These are phyloP conservation scores for Zootoca vivipara DNA, from an alignment of 2,113 vertebrate species.

Conservation along the genomic window DNA sequence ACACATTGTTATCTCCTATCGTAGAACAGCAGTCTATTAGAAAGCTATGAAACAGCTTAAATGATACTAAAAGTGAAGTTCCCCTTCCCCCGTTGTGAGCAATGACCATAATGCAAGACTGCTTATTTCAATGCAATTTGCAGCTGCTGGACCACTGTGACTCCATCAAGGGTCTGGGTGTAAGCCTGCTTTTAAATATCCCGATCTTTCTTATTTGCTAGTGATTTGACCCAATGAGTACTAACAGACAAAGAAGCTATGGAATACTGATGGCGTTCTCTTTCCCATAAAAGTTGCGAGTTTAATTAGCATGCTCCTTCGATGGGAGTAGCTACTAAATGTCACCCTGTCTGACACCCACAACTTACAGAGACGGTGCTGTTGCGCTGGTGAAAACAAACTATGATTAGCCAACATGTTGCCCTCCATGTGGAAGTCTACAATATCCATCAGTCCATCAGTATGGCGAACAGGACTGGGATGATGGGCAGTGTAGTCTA, in stretches of 20 bases:
- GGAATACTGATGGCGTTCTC: neutral
- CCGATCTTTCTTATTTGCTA: neutral
- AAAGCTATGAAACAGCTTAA: neutral
- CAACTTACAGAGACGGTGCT: neutral
- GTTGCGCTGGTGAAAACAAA: neutral
- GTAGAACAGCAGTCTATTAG: neutral
- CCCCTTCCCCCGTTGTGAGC: no score
- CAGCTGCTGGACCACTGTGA: neutral
- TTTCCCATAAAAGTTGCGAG: neutral
- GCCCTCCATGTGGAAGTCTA: no score
- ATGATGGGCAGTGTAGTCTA: no score
- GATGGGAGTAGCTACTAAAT: neutral
- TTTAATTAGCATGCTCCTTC: neutral
- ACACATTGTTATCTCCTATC: neutral
- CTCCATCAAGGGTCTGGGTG: neutral
- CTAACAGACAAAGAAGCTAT: neutral
- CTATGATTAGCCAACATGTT: no score
- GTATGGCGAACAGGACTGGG: no score
- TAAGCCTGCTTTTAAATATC: neutral
- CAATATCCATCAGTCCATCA: no score
- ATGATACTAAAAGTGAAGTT: neutral
- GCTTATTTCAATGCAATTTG: neutral
- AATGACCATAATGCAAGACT: neutral
- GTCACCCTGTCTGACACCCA: neutral
- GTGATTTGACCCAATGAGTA: neutral